These are phyloP conservation scores for Rhizomys pruinosus DNA, from an alignment of 2,113 vertebrate genomes.

Conservation along the genomic window DNA sequence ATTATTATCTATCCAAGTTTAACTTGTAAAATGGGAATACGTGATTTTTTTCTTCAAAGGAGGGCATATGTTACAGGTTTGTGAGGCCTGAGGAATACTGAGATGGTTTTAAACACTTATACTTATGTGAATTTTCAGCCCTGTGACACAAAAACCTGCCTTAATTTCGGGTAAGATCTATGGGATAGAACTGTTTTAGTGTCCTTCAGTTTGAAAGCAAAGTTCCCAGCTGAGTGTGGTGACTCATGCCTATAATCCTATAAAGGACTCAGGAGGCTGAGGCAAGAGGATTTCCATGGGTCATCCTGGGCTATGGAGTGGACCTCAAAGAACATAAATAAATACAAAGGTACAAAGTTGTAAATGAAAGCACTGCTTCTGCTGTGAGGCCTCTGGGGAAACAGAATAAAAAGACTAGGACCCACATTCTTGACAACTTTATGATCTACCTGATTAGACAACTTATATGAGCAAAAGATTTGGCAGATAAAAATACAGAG, in stretches of 20 bases:
- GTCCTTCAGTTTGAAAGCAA: background rate
- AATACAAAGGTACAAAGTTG: background rate
- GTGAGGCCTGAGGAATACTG: background rate
- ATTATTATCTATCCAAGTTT: background rate
- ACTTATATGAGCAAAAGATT: background rate
- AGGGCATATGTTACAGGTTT: background rate
- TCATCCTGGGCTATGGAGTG: background rate
- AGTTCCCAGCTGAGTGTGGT: background rate
- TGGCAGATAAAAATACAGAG: background rate
- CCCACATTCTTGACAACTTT: background rate
- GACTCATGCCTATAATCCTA: background rate
- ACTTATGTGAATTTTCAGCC: background rate
- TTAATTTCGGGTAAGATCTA: conserved; percentile 5
- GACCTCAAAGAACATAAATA: background rate
- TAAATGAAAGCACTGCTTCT: too few relatives aligned
- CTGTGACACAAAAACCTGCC: background rate
- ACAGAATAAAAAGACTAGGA: background rate
- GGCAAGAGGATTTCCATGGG: background rate
- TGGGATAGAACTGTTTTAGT: background rate
- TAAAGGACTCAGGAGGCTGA: background rate
- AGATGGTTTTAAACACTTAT: background rate
- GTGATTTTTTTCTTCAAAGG: background rate
- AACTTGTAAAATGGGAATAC: conserved; percentile 22
- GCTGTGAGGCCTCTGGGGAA: background rate
- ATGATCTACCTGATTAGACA: background rate